phyloP scores from a whole-genome alignment of 2,113 vertebrate species.

The Acinonyx jubatus region DNA sequence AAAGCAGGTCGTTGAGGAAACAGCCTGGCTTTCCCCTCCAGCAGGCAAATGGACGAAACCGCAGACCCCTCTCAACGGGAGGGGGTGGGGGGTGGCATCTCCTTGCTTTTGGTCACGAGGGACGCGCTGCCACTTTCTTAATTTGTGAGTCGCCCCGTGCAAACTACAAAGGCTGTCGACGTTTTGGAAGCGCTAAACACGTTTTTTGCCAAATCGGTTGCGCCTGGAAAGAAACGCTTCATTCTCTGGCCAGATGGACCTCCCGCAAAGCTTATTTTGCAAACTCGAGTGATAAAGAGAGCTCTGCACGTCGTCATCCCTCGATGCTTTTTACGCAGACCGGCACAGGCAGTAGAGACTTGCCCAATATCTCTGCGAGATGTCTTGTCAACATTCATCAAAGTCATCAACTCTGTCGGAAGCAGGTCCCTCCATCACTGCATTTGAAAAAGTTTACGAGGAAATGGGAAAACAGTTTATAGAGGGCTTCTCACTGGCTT shows the following conservation, averaged over 20 bases:
- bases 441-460: neutral
- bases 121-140: neutral
- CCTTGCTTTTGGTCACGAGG: neutral
- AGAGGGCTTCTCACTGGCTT: neutral
- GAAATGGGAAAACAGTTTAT: neutral
- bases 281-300: neutral
- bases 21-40: neutral
- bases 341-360: neutral
- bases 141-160: neutral
- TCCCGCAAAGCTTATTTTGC: neutral
- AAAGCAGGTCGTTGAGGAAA: neutral
- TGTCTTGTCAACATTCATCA: neutral
- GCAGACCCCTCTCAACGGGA: neutral
- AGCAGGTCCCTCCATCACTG: neutral
- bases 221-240: neutral
- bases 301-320: neutral
- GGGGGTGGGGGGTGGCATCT: neutral
- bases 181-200: neutral
- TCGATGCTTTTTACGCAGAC: neutral
- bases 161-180: neutral
- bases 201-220: neutral
- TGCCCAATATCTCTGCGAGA: neutral
- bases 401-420: neutral
- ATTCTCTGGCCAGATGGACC: neutral
- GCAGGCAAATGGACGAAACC: neutral